Conservation (phyloP, 2,888 invertebrate genomes). For the Antheraea yamamai region DNA sequence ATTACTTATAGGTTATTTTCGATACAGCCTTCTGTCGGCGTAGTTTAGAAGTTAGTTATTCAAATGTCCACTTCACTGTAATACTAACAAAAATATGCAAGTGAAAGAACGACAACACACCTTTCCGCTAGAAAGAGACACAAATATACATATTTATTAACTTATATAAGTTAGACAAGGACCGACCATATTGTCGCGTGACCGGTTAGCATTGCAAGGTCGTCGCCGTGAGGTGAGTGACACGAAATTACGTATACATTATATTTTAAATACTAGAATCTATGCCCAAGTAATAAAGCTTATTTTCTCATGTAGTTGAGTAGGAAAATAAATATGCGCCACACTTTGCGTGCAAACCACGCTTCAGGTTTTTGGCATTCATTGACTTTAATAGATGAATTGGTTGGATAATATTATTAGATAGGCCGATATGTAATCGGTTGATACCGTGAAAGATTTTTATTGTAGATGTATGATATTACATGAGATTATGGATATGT, state of each 20-base stretch:
- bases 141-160: slow-evolving; percentile 32
- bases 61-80: slow-evolving; percentile 45
- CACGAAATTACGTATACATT: slow-evolving; percentile 39
- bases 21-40: slow-evolving; percentile 40
- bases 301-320: slow-evolving; percentile 23
- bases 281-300: slow-evolving; percentile 25
- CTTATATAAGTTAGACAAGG: slow-evolving; percentile 41
- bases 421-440: slow-evolving; percentile 35
- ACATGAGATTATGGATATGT: slow-evolving; percentile 34
- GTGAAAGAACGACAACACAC: slow-evolving; percentile 45
- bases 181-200: slow-evolving; percentile 55
- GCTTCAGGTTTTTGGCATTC: slow-evolving; percentile 62
- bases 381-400: slow-evolving; percentile 52
- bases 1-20: neutral
- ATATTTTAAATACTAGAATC: slow-evolving; percentile 25
- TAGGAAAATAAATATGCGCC: slow-evolving; percentile 38
- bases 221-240: slow-evolving; percentile 72
- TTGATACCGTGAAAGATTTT: slow-evolving; percentile 45
- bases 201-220: slow-evolving; percentile 82
- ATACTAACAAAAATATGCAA: slow-evolving; percentile 35
- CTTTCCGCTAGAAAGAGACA: slow-evolving; percentile 48
- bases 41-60: slow-evolving; percentile 32
- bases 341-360: slow-evolving; percentile 65
- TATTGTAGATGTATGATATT: slow-evolving; percentile 46
- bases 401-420: slow-evolving; percentile 40